Base-by-base conservation (phyloP, 2,113 vertebrate genomes). In the Sebastes schlegelii region DNA sequence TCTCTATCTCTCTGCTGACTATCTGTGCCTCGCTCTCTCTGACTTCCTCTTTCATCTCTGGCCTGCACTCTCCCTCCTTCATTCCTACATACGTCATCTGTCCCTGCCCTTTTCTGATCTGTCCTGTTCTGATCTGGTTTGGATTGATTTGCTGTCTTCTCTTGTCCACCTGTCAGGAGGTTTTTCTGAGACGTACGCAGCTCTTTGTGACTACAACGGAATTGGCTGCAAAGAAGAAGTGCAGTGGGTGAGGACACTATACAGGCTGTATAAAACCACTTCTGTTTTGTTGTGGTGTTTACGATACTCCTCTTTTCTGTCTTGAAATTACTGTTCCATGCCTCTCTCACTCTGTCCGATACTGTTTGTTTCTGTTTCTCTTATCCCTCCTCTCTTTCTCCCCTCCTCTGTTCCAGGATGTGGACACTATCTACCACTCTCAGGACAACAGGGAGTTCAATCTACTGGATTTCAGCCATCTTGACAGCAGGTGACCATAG, bases 361-460 rank as follows among this genome's bases (percentile, higher is more conserved):
- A 13, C 9, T 1, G n/a, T 26, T 70, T 66, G 14, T 67, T 70
- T 54, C 12, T 80, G 81, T 77, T 49, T 82, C 42, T 74, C 49
- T 70, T 52, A 55, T 77, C 40, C 51, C 43, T 73, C 65, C 45
- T 67, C 71, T 42, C 9, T 74, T 14, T 63, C 14, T 64, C 23
- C 51, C 51, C 74, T 13, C 86, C 76, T 74, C 13, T 72, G n/a
- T 77, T 88, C 72, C 84, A 98, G 97, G 97, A 98, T 79, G 97
- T 98, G 61, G 97, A 98, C 91, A 98, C 97, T n/a, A 98, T 98
- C 93, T 98, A 98, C 88, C 97, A 98, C 92, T 97, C 97, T 0
- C 97, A 97, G 90, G 97, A 98, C 94, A 98, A 96, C 92, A 93
- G 97, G 51, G 96, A 97, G 89, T 97, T 98, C 91, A 98, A 96